Base-by-base conservation (phyloP, 2,113 vertebrate genomes). In the Megatriorchis doriae region DNA sequence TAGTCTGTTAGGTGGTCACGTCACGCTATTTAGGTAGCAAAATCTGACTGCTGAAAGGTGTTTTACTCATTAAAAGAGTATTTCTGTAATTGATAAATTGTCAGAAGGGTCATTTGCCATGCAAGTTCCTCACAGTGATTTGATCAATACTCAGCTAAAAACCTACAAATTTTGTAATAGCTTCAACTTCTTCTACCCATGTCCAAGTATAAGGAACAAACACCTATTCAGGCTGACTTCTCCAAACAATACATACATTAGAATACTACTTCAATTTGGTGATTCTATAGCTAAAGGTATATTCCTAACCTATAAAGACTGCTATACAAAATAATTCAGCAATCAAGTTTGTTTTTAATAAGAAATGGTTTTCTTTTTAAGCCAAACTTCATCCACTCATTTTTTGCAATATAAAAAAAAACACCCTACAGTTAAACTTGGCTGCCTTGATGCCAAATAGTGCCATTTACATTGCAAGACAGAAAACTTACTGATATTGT, bases 331-430 rank as follows among this genome's bases (percentile, higher is more conserved):
- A 59, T 88, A 97, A 96, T 93, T 91, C 66, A 90, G 77, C 62
- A 94, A 94, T 65, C 78, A 96, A 96, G 92, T 82, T 70, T 91
- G 70, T 13, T 95, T 95, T 94, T 10, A 95, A 80, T 72, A 87
- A 85, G 53, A 91, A 93, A 89, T 19, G 4, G 31, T 77, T 67
- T 59, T 82, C 34, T 63, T 85, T 95, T 93, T 77, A 97, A 96
- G 93, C 53, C 52, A 91, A 95, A 80, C 32, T 73, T 81, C 58
- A 83, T 79, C 48, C 89, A 81, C 62, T 78, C 88, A 52, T 21
- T 89, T 84, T 48, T 78, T 67, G 20, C 22, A n/a, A 48, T 40
- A 78, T n/a, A 48, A 72, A 91, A 67, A 59, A 48, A 48, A 15
- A 6, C 14, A 6, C 14, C 11, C 47, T 48, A 18, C 20, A 88